A percentile compares a stretch with the other conserved stretches of the same genome.
phyloP scores from a whole-genome alignment of 2,888 invertebrate genomes.

The Troides helena region DNA sequence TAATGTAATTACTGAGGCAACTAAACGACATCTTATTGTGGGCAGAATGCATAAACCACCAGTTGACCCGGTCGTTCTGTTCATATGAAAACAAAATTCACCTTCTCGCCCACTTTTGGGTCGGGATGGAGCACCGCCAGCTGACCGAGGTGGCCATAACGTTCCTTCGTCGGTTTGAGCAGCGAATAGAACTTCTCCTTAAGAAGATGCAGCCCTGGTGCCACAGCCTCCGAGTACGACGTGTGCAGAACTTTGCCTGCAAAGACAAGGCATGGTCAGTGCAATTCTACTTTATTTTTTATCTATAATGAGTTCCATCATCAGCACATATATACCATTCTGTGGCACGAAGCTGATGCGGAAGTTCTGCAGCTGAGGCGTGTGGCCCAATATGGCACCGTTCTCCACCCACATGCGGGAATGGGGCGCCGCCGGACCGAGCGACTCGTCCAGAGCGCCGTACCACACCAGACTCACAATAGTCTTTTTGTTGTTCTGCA shows the following conservation, averaged over 20 bases:
- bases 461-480: slow-evolving; percentile 89
- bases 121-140: slow-evolving; percentile 55
- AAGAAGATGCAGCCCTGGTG: slow-evolving; percentile 84
- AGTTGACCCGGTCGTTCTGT: too few species aligned
- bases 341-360: slow-evolving; percentile 64
- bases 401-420: slow-evolving; percentile 77
- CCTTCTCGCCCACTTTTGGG: slow-evolving; percentile 48
- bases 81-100: slow-evolving; percentile 30
- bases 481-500: slow-evolving; percentile 40
- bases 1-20: too few species aligned
- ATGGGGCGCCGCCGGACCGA: slow-evolving; percentile 54
- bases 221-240: slow-evolving; percentile 86
- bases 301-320: not conserved
- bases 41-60: too few species aligned
- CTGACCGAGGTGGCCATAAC: slow-evolving; percentile 56
- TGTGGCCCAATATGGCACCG: slow-evolving; percentile 85
- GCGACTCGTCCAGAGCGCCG: slow-evolving; percentile 86
- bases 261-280: slow-evolving; percentile 5
- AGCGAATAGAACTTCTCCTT: slow-evolving; percentile 88
- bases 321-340: slow-evolving; percentile 41
- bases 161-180: slow-evolving; percentile 75
- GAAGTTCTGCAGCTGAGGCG: slow-evolving; percentile 89
- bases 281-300: not conserved
- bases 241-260: slow-evolving; percentile 83
- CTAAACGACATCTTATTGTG: too few species aligned